Evolutionary conservation across 2,797 vertebrate genomes (phyloP).

Genomic region (Cebuella pygmaea): DNA sequence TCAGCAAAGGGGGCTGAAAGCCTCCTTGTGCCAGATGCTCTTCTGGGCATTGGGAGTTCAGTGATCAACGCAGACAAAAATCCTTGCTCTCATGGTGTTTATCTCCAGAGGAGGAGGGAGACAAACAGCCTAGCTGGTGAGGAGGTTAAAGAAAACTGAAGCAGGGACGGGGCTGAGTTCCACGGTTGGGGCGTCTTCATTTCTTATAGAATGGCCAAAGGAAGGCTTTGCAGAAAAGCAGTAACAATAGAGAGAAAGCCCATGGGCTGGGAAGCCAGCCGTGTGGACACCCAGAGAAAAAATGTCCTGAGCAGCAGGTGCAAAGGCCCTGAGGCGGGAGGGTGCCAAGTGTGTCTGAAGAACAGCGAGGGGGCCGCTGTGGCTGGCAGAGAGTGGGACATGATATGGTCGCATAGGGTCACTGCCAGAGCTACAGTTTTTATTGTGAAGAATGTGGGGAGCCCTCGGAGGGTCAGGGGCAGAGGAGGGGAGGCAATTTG

Average conservation of each 20-base stretch:
- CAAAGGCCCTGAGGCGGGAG: not conserved
- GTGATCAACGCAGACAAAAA: not conserved
- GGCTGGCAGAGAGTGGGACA: not conserved
- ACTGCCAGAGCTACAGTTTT: not conserved
- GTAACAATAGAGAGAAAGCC: not conserved
- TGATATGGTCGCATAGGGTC: not conserved
- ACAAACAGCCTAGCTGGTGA: not conserved
- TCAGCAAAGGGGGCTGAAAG: not conserved
- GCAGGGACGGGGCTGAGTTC: not conserved
- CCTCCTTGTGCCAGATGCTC: not conserved
- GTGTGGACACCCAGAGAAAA: not conserved
- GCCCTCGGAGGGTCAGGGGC: no score
- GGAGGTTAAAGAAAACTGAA: not conserved
- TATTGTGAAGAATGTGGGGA: not conserved
- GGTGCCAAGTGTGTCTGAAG: not conserved
- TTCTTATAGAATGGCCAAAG: not conserved
- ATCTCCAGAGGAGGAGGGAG: not conserved
- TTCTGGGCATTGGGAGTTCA: not conserved
- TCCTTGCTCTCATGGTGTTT: not conserved
- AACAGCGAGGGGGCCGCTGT: fast-evolving
- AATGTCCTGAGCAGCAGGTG: not conserved
- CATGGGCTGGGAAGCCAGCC: not conserved
- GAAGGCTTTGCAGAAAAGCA: not conserved
- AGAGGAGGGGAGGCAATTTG: not conserved
- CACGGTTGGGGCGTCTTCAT: not conserved